Conservation (phyloP, 2,888 invertebrate genomes). For the Drosophila mercatorum region DNA sequence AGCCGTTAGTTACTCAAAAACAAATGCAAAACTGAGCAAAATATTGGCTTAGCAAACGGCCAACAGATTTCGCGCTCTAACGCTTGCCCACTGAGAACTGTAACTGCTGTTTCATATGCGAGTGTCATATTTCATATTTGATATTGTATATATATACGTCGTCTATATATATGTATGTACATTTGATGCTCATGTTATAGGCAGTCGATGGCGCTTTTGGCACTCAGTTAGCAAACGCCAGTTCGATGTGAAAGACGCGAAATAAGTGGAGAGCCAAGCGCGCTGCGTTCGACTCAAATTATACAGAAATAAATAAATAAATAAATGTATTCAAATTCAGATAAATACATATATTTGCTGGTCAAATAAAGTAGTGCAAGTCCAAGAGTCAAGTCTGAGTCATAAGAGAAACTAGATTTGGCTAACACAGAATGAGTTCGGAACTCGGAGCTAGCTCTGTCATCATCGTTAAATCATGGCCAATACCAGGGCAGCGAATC, state of each 20-base stretch:
- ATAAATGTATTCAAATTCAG: background rate
- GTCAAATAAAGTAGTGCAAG: constrained; percentile 8
- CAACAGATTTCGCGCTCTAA: constrained; percentile 47
- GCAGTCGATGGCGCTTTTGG: constrained; percentile 38
- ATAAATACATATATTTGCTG: constrained; percentile 14
- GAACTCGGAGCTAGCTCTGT: background rate
- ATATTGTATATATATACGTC: constrained; percentile 4
- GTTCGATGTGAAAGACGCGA: constrained; percentile 69
- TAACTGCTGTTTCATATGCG: constrained; percentile 20
- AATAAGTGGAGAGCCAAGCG: constrained; percentile 24
- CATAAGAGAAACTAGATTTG: constrained; percentile 2
- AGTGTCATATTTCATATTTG: constrained; percentile 38
- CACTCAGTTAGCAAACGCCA: constrained; percentile 69
- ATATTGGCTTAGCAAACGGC: constrained; percentile 38
- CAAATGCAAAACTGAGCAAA: constrained; percentile 32
- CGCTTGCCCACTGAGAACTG: constrained; percentile 12
- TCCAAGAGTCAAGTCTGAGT: background rate
- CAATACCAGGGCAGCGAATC: constrained; percentile 59
- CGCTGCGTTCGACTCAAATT: constrained; percentile 12
- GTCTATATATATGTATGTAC: background rate
- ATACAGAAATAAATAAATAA: constrained; percentile 14
- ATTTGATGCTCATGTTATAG: constrained; percentile 32
- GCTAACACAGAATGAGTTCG: background rate
- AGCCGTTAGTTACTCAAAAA: background rate
- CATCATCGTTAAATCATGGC: constrained; percentile 11